Conservation (phyloP, 1,140 invertebrate genomes). For the Phenacoccus solenopsis region DNA sequence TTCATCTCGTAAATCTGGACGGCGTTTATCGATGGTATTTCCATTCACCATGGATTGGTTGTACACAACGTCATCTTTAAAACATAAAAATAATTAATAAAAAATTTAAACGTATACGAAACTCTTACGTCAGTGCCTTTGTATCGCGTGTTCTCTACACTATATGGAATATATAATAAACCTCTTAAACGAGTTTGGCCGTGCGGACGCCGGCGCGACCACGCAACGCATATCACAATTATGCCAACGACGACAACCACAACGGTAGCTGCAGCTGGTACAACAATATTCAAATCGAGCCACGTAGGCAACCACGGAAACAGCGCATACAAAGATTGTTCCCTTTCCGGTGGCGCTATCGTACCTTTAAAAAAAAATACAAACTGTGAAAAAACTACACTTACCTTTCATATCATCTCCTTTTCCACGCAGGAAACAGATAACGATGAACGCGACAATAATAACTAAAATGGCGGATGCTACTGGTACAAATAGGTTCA, state of each 20-base stretch:
- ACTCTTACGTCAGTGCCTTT: too few species aligned
- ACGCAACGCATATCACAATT: constrained; percentile 73
- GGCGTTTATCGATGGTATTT: constrained; percentile 70
- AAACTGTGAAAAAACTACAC: constrained; percentile 29
- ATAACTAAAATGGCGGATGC: constrained; percentile 80
- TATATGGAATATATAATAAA: constrained; percentile 30
- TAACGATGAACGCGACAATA: constrained; percentile 79
- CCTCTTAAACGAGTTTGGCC: constrained; percentile 67
- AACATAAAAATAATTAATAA: constrained; percentile 20
- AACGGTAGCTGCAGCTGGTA: constrained; percentile 67
- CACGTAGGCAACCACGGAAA: constrained; percentile 73
- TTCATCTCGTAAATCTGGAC: constrained; percentile 70
- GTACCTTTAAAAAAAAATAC: constrained; percentile 57
- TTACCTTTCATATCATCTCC: constrained; percentile 71
- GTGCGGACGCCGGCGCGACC: constrained; percentile 56
- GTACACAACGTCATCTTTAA: constrained; percentile 75
- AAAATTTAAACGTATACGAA: too few species aligned
- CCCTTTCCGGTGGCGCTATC: constrained; percentile 59
- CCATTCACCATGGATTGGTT: constrained; percentile 60
- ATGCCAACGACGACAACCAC: constrained; percentile 78
- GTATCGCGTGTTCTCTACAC: too few species aligned
- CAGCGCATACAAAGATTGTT: constrained; percentile 42
- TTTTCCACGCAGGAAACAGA: constrained; percentile 73
- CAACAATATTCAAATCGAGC: constrained; percentile 74
- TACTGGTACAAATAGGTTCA: constrained; percentile 88